Evolutionary conservation across 2,888 invertebrate genomes (phyloP).

Genomic region (Agonum fuliginosum): DNA sequence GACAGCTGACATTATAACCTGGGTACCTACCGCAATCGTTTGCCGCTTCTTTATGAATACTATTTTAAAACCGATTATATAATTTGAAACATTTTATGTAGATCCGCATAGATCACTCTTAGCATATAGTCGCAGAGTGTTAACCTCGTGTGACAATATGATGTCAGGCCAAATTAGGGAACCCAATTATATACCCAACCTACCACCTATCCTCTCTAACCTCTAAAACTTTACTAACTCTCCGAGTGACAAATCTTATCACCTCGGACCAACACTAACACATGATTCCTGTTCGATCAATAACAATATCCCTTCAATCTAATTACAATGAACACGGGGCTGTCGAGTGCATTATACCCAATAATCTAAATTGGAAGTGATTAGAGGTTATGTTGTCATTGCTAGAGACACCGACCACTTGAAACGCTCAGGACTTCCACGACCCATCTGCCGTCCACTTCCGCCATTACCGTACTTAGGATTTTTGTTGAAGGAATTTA

Average conservation of each 20-base stretch:
- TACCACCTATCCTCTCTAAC: too few species aligned
- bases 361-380: background rate
- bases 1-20: too few species aligned
- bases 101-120: too few species aligned
- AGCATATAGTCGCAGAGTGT: too few species aligned
- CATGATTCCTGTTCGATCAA: background rate
- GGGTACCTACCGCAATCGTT: too few species aligned
- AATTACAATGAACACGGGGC: background rate
- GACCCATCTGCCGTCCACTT: background rate
- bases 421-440: background rate
- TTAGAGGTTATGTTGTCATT: constrained; percentile 12
- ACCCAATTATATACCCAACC: too few species aligned
- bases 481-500: too few species aligned
- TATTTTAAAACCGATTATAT: too few species aligned
- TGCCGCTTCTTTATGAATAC: too few species aligned
- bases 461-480: too few species aligned
- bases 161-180: background rate
- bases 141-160: background rate
- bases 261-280: background rate
- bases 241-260: background rate
- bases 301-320: background rate
- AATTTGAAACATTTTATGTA: too few species aligned
- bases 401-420: background rate
- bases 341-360: background rate
- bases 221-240: background rate